Evolutionary conservation across 1,140 invertebrate species (phyloP).

Genomic region (Euwallacea fornicatus): DNA sequence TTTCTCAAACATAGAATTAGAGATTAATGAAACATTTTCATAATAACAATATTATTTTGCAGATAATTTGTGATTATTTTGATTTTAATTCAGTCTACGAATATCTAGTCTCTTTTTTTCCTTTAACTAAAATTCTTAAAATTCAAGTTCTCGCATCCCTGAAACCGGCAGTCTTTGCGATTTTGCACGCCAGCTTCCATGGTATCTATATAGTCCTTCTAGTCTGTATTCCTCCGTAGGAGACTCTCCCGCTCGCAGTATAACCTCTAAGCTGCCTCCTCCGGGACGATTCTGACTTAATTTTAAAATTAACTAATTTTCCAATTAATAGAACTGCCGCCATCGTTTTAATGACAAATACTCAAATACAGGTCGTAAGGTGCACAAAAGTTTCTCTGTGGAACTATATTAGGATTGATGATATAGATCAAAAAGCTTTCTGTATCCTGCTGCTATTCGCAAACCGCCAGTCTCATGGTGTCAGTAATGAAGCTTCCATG

Average conservation of each 20-base stretch:
- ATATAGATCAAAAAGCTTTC: constrained; percentile 52
- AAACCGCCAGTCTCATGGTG: constrained; percentile 54
- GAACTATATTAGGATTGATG: constrained; percentile 58
- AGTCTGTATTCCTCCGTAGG: constrained; percentile 40
- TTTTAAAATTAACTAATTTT: not conserved
- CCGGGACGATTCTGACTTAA: not conserved
- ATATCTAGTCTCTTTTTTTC: too few species aligned
- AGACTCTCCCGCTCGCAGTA: constrained; percentile 40
- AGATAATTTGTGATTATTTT: too few species aligned
- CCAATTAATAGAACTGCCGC: constrained; percentile 47
- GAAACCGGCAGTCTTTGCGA: too few species aligned
- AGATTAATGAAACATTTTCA: too few species aligned
- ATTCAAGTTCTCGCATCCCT: too few species aligned
- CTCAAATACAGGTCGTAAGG: constrained; percentile 46
- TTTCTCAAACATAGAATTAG: too few species aligned
- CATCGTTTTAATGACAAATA: constrained; percentile 43
- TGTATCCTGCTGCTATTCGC: constrained; percentile 51
- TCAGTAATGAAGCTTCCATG: constrained; percentile 56
- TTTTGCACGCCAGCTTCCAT: too few species aligned
- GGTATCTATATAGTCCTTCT: too few species aligned
- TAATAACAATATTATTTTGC: too few species aligned
- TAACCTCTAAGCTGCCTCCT: constrained; percentile 38
- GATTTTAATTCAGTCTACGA: too few species aligned
- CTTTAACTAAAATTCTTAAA: too few species aligned
- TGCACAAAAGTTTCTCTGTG: constrained; percentile 51